phyloP scores from a whole-genome alignment of 1,140 invertebrate genomes.

The Drepana arcuata region DNA sequence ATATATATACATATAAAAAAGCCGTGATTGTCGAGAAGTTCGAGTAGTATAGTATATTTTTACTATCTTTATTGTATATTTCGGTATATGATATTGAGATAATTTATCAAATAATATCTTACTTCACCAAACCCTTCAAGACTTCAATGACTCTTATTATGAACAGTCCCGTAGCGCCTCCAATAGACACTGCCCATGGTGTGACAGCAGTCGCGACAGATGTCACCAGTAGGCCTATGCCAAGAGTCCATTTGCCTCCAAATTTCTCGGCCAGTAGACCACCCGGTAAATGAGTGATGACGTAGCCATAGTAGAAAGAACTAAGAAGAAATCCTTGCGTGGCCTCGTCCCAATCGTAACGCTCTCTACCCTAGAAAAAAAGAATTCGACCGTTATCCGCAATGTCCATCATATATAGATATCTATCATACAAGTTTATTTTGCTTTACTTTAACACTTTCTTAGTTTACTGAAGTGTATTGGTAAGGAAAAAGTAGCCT shows the following conservation, averaged over 20 bases:
- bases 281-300: conserved; percentile 77
- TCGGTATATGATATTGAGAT: too few relatives aligned
- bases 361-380: conserved; percentile 40
- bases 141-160: conserved; percentile 76
- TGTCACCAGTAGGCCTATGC: conserved; percentile 43
- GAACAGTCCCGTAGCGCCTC: conserved; percentile 75
- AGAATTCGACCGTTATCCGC: too few relatives aligned
- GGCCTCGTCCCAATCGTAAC: conserved; percentile 75
- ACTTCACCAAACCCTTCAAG: conserved; percentile 79
- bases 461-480: too few relatives aligned
- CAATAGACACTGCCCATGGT: conserved; percentile 45
- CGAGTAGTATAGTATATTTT: too few relatives aligned
- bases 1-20: too few relatives aligned
- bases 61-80: too few relatives aligned
- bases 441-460: too few relatives aligned
- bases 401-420: too few relatives aligned
- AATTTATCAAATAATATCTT: too few relatives aligned
- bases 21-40: too few relatives aligned
- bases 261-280: conserved; percentile 75
- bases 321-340: conserved; percentile 74
- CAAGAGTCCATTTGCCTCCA: conserved; percentile 72
- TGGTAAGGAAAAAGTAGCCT: too few relatives aligned
- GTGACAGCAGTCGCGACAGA: conserved; percentile 49
- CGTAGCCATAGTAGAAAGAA: conserved; percentile 77
- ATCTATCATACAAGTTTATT: too few relatives aligned